Base-by-base conservation (phyloP, 2,888 invertebrate genomes). In the Amiota mariae region DNA sequence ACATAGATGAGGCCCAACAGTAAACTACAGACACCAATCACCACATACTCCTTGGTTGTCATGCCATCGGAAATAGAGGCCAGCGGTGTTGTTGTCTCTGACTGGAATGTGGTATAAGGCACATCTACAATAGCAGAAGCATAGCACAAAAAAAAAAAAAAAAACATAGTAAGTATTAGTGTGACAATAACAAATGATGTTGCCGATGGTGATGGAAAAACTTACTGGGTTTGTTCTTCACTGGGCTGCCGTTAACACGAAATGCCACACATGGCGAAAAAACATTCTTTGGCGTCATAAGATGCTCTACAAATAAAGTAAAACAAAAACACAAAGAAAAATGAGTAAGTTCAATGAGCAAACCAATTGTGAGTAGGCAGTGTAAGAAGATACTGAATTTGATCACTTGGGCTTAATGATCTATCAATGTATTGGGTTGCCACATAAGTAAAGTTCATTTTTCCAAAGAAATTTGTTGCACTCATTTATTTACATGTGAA, bases 241-340 rank as follows among this genome's bases (percentile, higher is more conserved):
- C 93, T 12, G 96, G 95, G 54, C 95, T 94, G 71, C 97, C 97
- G 80, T 95, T 96, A 9, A 96, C 94, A 78, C 96, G 92, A 85
- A 97, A 96, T 4, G 96, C 95, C 66, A 96, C 95, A 86, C 96
- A 97, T 0, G 96, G 96, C 2, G 95, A 94, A 89, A 95, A 95
- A 36, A 96, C 93, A 72, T 93, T 93, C 79, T 92, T 87, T 88
- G 81, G 92, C 84, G 87, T 78, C 80, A 88, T 88, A 57, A 87
- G 78, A 9, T 84, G 85, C 61, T 86, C 85, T 84, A 64, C 13
- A 13, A 54, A 24, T 71, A 0, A 59, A 24, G 0, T 49, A 36
- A 49, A 48, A 36, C 6, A 36, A 36, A 36, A 36, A 36, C 36
- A 6, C 36, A 54, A 15, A 54, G 15, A 54, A 15, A 8, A 54